These are phyloP conservation scores for Axis porcinus DNA, from an alignment of 2,113 vertebrate species.

Conservation along the genomic window DNA sequence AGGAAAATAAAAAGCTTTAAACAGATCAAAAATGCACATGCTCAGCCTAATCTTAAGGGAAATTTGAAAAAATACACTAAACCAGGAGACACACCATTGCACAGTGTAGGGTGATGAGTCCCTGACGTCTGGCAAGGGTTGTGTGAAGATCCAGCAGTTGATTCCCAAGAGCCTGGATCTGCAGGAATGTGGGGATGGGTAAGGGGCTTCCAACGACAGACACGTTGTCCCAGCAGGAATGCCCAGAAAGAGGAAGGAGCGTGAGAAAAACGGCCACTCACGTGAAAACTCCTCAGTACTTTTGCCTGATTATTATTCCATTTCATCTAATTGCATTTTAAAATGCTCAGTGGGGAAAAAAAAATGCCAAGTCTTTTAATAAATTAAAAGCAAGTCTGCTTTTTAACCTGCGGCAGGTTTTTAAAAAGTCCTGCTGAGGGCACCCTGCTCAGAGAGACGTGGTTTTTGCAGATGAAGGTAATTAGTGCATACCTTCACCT, in stretches of 20 bases:
- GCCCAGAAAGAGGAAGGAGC: neutral
- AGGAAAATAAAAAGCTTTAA: neutral
- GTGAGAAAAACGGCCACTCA: neutral
- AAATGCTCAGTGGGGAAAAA: constrained; percentile 52
- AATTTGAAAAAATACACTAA: neutral
- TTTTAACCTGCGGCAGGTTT: constrained; percentile 67
- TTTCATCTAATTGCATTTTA: constrained; percentile 67
- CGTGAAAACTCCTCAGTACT: neutral
- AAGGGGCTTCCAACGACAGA: neutral
- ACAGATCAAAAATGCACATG: neutral
- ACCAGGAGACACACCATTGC: neutral
- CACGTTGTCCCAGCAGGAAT: neutral
- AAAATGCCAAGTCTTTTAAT: constrained; percentile 62
- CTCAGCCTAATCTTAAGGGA: neutral
- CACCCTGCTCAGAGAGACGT: neutral
- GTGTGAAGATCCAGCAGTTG: neutral
- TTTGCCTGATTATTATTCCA: constrained; percentile 63
- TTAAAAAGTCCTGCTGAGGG: constrained; percentile 51
- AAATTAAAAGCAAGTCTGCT: constrained; percentile 64
- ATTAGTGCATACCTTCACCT: constrained; percentile 47
- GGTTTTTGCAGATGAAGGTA: constrained; percentile 42
- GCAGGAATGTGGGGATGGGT: accelerated
- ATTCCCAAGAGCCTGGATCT: neutral
- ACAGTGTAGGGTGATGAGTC: accelerated
- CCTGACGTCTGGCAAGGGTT: neutral